Evolutionary conservation across 1,140 invertebrate species (phyloP).

Genomic region (Drosophila eugracilis): DNA sequence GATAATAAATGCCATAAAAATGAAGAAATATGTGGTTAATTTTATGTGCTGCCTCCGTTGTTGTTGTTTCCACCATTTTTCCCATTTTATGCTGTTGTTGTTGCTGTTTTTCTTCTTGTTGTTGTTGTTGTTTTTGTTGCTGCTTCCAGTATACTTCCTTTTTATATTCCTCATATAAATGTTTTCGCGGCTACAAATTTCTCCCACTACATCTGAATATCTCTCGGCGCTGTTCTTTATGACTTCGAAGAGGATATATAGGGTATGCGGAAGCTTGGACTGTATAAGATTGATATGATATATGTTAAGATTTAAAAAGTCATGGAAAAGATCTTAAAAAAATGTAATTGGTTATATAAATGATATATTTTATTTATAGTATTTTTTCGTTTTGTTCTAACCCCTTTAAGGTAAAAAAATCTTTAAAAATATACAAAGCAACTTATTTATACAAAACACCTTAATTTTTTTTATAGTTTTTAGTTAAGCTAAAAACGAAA

Average conservation of each 20-base stretch:
- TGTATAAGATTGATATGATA: no score
- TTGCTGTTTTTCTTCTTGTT: neutral
- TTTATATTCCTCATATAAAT: constrained; percentile 78
- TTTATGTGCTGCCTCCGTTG: constrained; percentile 67
- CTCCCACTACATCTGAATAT: constrained; percentile 37
- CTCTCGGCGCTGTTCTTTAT: constrained; percentile 40
- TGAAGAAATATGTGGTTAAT: constrained; percentile 84
- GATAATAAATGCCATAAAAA: constrained; percentile 84
- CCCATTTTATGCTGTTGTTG: no score
- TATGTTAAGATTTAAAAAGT: no score
- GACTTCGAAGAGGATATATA: constrained; percentile 6
- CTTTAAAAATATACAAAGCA: no score
- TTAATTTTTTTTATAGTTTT: no score
- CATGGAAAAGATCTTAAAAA: no score
- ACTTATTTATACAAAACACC: no score
- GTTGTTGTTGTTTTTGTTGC: constrained; percentile 3
- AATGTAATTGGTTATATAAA: no score
- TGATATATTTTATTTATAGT: no score
- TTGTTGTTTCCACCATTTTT: neutral
- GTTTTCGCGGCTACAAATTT: constrained; percentile 80
- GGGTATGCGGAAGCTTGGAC: constrained; percentile 26
- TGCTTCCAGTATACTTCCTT: constrained; percentile 55
- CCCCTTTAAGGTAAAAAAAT: no score
- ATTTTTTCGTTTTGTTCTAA: no score
- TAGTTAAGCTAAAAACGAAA: no score